phyloP scores from a whole-genome alignment of 2,888 invertebrate genomes.

The Epinotia bilunana region DNA sequence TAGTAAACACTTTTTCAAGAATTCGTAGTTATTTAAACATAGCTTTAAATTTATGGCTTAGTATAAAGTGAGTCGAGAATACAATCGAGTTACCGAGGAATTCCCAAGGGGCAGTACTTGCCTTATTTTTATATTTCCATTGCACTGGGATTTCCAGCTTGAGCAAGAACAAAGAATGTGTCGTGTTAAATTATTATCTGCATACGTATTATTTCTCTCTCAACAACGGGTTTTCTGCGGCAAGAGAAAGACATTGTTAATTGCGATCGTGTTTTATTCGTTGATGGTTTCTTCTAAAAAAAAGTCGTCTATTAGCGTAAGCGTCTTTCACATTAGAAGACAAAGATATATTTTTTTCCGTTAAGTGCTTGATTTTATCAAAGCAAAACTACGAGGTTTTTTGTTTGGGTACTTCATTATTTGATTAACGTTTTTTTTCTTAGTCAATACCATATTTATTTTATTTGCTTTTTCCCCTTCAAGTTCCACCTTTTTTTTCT shows the following conservation, averaged over 20 bases:
- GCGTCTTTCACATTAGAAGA: too few species aligned
- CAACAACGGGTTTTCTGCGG: slow-evolving; percentile 1
- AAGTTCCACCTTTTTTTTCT: neutral
- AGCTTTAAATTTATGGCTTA: neutral
- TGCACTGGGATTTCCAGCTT: slow-evolving; percentile 21
- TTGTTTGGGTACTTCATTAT: too few species aligned
- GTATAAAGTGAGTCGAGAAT: neutral
- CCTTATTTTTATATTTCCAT: slow-evolving; percentile 20
- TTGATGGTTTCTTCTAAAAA: too few species aligned
- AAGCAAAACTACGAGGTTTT: neutral
- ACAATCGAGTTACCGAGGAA: slow-evolving; percentile 7
- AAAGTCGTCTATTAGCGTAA: too few species aligned
- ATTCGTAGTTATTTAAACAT: neutral
- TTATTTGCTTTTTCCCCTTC: too few species aligned
- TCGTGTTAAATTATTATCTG: slow-evolving; percentile 30
- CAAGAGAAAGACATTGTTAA: neutral
- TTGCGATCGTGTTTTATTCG: too few species aligned
- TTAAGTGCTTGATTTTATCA: neutral
- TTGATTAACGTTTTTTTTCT: too few species aligned
- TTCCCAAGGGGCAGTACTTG: slow-evolving; percentile 10
- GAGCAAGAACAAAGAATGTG: slow-evolving; percentile 23
- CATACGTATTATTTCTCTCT: slow-evolving; percentile 13
- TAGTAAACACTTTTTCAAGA: neutral
- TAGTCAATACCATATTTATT: too few species aligned
- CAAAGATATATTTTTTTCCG: too few species aligned